Base-by-base conservation (phyloP, 2,113 vertebrate genomes). In the Epinephelus fuscoguttatus region DNA sequence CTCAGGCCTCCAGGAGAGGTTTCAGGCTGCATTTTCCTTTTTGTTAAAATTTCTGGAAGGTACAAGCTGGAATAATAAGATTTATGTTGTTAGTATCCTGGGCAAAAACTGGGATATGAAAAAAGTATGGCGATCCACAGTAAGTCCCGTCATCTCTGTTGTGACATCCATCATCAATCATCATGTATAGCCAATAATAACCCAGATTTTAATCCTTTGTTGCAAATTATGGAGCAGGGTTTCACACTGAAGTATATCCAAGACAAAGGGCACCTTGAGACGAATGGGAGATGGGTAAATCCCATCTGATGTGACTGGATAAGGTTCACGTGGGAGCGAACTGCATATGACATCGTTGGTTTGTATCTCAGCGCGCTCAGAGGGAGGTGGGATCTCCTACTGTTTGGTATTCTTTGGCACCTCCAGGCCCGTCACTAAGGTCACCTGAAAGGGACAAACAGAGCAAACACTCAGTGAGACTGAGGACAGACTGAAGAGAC, bases 401-500 rank as follows among this genome's bases (percentile, higher is more conserved):
- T 93, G 95, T 80, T 94, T 94, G 72, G 96, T 89, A 82, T 86
- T 96, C 80, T 97, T 97, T 75, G 98, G 97, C 84, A 99, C 94
- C 84, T 98, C 97, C 92, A 99, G 89, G 85, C 98, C 98, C 0
- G 97, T 98, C 75, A 97, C 94, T 73, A 99, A 88, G 53, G 98
- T 99, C 91, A 98, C 98, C 98, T 99, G 90, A 4, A 84, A 70
- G 61, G 82, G 88, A 88, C 91, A 91, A 91, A 79, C 59, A 72
- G 19, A 80, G 73, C 45, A 62, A 42, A 66, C 13, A 3, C 56
- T 7, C 18, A 63, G 6, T 0, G 53, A 69, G 78, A 37, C 18
- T 19, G 61, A 70, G 56, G 12, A 27, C 64, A 21, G 40, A 17
- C 62, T 63, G 12, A 52, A 25, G 27, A 12, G 21, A n/a, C 42